These are phyloP conservation scores for Brevimyrus niger DNA, from an alignment of 2,113 vertebrate genomes.

Conservation along the genomic window DNA sequence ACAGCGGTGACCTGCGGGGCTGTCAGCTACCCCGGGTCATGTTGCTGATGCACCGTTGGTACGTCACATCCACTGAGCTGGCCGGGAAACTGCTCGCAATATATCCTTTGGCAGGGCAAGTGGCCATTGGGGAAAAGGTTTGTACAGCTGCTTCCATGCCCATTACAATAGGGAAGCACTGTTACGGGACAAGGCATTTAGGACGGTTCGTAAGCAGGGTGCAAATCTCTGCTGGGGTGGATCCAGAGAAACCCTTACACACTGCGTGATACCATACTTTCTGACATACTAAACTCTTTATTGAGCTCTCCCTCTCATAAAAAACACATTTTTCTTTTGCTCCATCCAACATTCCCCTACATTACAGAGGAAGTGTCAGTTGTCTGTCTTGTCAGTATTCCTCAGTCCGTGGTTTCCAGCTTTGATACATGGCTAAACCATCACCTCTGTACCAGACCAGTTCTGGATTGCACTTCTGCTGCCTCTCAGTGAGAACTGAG, in stretches of 20 bases:
- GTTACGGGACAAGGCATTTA: not conserved
- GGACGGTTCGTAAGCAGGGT: not conserved
- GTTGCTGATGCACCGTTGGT: conserved; percentile 96
- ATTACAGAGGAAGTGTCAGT: not conserved
- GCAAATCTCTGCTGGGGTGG: not conserved
- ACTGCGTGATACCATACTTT: not conserved
- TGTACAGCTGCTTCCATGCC: not conserved
- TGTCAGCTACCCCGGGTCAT: conserved; percentile 79
- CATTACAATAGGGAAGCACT: not conserved
- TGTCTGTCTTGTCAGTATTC: not conserved
- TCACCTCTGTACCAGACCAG: not conserved
- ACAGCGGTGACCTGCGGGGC: conserved; percentile 67
- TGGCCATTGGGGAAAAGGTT: not conserved
- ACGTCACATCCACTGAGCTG: conserved; percentile 83
- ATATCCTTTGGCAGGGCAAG: conserved; percentile 71
- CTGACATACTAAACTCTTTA: not conserved
- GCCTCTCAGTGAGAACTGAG: not conserved
- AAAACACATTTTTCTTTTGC: not conserved
- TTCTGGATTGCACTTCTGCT: not conserved
- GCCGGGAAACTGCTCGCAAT: conserved; percentile 82
- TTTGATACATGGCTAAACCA: not conserved
- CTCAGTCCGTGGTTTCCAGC: not conserved
- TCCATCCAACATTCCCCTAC: not conserved
- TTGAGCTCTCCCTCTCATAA: not conserved
- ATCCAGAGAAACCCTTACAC: not conserved